Conservation (phyloP, 2,888 invertebrate genomes). For the Lagria hirta region DNA sequence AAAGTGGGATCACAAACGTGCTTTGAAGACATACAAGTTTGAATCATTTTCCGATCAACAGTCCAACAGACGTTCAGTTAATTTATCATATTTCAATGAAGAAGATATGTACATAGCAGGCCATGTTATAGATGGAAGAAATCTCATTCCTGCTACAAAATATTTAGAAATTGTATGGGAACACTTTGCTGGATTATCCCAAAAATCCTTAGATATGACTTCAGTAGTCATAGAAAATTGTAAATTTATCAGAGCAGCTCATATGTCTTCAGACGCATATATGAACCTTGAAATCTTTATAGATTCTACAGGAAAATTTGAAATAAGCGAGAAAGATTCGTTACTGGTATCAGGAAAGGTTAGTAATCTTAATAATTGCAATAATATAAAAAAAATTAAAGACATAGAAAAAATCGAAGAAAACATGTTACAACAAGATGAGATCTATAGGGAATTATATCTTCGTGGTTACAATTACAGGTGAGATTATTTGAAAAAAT, state of each 20-base stretch:
- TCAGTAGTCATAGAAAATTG: conserved; percentile 63
- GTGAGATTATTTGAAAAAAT: conserved; percentile 32
- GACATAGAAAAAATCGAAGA: not conserved
- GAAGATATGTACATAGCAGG: conserved; percentile 73
- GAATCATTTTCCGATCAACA: conserved; percentile 57
- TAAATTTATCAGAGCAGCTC: conserved; percentile 58
- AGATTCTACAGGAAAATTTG: conserved; percentile 39
- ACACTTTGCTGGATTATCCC: conserved; percentile 52
- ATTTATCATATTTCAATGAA: conserved; percentile 52
- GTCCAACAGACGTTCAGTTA: conserved; percentile 48
- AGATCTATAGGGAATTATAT: conserved; percentile 69
- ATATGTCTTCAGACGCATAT: conserved; percentile 48
- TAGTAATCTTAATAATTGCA: not conserved
- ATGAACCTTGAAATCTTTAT: conserved; percentile 46
- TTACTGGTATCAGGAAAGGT: no score
- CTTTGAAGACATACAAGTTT: conserved; percentile 66
- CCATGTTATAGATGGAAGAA: conserved; percentile 77
- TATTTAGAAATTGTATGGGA: conserved; percentile 58
- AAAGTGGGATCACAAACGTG: conserved; percentile 84
- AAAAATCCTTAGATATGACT: conserved; percentile 41
- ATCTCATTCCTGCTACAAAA: conserved; percentile 64
- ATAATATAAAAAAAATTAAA: no score
- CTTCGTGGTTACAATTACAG: conserved; percentile 66
- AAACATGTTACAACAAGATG: conserved; percentile 56
- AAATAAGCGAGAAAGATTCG: conserved; percentile 37